Base-by-base conservation (phyloP, 2,888 invertebrate genomes). In the Eucera pruinosa region DNA sequence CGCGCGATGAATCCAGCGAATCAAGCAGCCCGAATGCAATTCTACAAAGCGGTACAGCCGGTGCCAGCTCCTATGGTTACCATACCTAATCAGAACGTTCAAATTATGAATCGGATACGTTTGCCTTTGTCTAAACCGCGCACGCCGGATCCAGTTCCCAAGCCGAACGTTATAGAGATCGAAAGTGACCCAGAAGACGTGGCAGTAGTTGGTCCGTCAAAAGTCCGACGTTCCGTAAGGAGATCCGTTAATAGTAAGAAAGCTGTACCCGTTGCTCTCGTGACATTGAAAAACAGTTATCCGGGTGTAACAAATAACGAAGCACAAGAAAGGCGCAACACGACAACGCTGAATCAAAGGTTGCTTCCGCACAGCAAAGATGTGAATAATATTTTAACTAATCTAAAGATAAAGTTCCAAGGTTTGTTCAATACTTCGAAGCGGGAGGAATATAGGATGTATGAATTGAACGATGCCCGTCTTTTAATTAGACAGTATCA, bases 311-410 rank as follows among this genome's bases (percentile, higher is more conserved):
- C 15, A 5, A 60, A 5, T 3, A 25, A 43, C 25, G 70, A 77
- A 0, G 20, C 27, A 25, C 9, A 18, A 48, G 36, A 48, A 20
- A 47, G 50, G 36, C 45, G 36, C 5, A 11, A 6, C 0, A 2
- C 1, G 0, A 62, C 69, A 15, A 74, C 71, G 0, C 57, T 85
- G 6, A 68, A 57, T n/a, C 64, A 79, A 18, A 77, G 30, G 23
- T 71, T 90, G 3, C 27, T 81, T 1, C 80, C 84, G 2, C 89
- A 91, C 2, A 82, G 84, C 4, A 81, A 81, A 30, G 88, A 90
- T 5, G 84, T 91, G 0, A 89, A 91, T 15, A 72, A 45, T 3
- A 70, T 88, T 15, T 39, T 91, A 6, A 70, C 58, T 11, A 77
- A 80, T 1, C 52, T 91, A 2, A 89, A 87, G 30, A 77, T 9